Conservation (phyloP, 2,797 vertebrate genomes). For the Rhincodon typus region DNA sequence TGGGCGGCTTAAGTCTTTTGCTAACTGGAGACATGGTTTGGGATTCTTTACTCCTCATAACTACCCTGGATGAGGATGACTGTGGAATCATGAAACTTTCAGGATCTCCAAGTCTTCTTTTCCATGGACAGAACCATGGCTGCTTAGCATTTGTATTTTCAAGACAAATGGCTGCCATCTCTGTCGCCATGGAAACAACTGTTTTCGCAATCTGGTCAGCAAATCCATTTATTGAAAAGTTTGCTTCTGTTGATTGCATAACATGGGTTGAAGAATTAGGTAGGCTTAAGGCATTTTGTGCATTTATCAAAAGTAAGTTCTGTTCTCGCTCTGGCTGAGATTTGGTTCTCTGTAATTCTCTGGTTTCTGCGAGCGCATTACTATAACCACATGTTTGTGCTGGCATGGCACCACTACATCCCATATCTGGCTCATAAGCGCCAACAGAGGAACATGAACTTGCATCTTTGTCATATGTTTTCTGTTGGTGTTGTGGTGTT, state of each 20-base stretch:
- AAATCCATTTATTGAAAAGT: conserved; percentile 77
- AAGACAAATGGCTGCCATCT: conserved; percentile 93
- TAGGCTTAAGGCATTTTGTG: conserved; percentile 2
- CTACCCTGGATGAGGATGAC: conserved; percentile 60
- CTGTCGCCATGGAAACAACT: conserved; percentile 97
- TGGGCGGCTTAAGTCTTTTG: conserved; percentile 85
- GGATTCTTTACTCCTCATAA: conserved; percentile 78
- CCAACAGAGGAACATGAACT: conserved; percentile 46
- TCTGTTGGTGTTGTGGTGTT: conserved; percentile 46
- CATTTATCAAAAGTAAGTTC: conserved; percentile 56
- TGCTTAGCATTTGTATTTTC: conserved; percentile 94
- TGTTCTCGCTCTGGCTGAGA: conserved; percentile 50
- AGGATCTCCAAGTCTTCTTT: conserved; percentile 61
- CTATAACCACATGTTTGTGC: conserved; percentile 50
- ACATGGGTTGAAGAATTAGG: neutral
- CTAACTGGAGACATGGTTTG: conserved; percentile 58
- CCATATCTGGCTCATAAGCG: conserved; percentile 41
- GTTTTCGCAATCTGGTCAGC: conserved; percentile 91
- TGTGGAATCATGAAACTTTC: conserved; percentile 66
- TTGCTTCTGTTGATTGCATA: conserved; percentile 55
- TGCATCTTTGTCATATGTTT: conserved; percentile 44
- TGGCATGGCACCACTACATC: conserved; percentile 50
- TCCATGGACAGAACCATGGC: conserved; percentile 94
- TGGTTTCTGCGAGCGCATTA: conserved; percentile 39
- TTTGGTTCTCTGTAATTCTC: conserved; percentile 45